Percentiles rank a stretch among this genome's conserved stretches.
Evolutionary conservation across 2,113 vertebrate genomes (phyloP).

Genomic region (Stigmatopora argus): DNA sequence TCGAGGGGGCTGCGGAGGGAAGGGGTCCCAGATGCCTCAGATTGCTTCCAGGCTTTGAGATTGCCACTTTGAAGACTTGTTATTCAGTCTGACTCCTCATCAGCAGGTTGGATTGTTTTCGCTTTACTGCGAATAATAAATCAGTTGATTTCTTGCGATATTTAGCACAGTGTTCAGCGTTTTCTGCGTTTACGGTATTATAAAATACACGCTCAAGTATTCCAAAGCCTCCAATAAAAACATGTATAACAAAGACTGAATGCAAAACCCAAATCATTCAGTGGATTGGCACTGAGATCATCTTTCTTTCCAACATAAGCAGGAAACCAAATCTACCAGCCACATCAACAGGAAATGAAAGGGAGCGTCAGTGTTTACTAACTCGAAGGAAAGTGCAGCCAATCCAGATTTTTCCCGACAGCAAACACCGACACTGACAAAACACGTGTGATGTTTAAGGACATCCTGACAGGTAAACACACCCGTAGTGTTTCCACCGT

Average conservation of each 20-base stretch:
- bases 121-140: background rate
- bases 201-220: background rate
- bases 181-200: background rate
- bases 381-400: conserved; percentile 21
- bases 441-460: conserved; percentile 19
- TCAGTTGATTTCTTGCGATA: background rate
- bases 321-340: conserved; percentile 62
- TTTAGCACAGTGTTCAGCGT: background rate
- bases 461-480: conserved; percentile 27
- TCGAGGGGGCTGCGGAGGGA: conserved; percentile 25
- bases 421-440: conserved; percentile 23
- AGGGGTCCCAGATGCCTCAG: conserved; percentile 43
- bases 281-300: conserved; percentile 39
- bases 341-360: conserved; percentile 68
- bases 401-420: conserved; percentile 21
- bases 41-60: conserved; percentile 44
- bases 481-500: conserved; percentile 11
- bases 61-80: conserved; percentile 35
- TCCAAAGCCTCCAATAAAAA: conserved; percentile 1
- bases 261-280: conserved; percentile 12
- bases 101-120: background rate
- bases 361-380: conserved; percentile 54
- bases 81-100: conserved; percentile 14
- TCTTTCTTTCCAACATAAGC: conserved; percentile 38
- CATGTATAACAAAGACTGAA: background rate